Base-by-base conservation (phyloP, 2,113 vertebrate species). In the Scopus umbretta region DNA sequence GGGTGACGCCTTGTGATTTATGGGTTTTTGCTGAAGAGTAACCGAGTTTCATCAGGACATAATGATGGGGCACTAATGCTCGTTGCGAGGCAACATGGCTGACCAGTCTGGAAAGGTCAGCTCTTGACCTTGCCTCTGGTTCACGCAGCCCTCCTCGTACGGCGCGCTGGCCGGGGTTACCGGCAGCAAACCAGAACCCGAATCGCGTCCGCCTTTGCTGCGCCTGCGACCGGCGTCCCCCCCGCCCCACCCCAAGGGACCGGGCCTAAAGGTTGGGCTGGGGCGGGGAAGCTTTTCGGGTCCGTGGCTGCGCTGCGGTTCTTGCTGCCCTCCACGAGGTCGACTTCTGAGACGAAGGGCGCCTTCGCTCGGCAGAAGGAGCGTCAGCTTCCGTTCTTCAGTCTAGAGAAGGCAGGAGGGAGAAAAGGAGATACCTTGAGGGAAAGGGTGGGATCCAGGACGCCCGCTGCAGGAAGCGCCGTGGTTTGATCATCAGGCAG, bases 1-100 rank as follows among this genome's bases (percentile, higher is more conserved):
- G 98, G 98, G 98, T 96, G 96, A 98, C 96, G 98, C 98, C 62
- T 65, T 65, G 97, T 99, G 99, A 99, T 99, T 98, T 97, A 99
- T 98, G 99, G 98, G 97, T 91, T 96, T 98, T 97, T 83, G 97
- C 97, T 92, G 97, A 97, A 97, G 98, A 98, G 98, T 97, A 97
- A 97, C 98, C 92, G 96, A 98, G 98, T 98, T 98, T 98, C 98
- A 98, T 98, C 98, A 97, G 94, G 97, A 98, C 97, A 97, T 98
- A 98, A 98, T 98, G 98, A 95, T 92, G 98, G 98, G 98, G 98
- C 98, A 98, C 98, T 98, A 98, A 97, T 98, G 95, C 94, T 82
- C 91, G 56, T 92, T 86, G 95, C 80, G 49, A 86, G 83, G 87
- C 91, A 91, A 45, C 50, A 32, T 21, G 95, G 86, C 71, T 74